Percentiles rank a stretch among this genome's conserved stretches.
Conservation (phyloP, 2,113 vertebrate genomes). For the Cinclus mexicanus region DNA sequence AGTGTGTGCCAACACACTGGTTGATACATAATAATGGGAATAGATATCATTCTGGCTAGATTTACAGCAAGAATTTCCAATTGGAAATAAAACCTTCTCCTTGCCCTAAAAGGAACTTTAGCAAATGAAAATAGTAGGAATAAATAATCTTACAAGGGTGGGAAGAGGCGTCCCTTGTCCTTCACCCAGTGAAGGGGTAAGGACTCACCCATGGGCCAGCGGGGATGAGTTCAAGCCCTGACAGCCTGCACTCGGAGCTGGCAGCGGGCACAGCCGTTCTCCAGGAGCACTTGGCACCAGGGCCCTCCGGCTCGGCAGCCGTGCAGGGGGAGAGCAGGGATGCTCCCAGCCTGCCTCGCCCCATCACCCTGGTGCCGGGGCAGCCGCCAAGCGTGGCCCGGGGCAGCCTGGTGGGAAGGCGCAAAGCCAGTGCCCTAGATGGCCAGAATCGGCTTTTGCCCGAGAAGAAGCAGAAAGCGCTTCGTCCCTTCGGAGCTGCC, state of each 20-base stretch:
- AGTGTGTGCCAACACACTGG: background rate
- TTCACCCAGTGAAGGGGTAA: background rate
- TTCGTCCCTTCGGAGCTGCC: background rate
- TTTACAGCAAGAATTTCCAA: background rate
- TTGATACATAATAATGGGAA: background rate
- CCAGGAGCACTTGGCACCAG: background rate
- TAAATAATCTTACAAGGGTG: background rate
- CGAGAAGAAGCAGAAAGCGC: background rate
- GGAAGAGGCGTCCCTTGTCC: background rate
- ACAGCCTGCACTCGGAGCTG: background rate
- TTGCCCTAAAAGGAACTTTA: background rate
- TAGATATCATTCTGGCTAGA: background rate
- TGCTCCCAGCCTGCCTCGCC: background rate
- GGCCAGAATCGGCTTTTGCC: background rate
- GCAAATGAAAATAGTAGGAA: background rate
- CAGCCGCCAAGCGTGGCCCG: accelerated
- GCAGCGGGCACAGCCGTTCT: background rate
- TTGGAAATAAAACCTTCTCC: background rate
- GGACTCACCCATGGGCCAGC: background rate
- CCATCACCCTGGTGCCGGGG: no score
- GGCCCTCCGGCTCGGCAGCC: background rate
- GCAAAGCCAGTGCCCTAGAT: accelerated
- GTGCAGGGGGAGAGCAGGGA: background rate
- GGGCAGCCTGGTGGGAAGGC: accelerated
- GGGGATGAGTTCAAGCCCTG: background rate